phyloP scores from a whole-genome alignment of 2,113 vertebrate genomes.

The Strix aluco region DNA sequence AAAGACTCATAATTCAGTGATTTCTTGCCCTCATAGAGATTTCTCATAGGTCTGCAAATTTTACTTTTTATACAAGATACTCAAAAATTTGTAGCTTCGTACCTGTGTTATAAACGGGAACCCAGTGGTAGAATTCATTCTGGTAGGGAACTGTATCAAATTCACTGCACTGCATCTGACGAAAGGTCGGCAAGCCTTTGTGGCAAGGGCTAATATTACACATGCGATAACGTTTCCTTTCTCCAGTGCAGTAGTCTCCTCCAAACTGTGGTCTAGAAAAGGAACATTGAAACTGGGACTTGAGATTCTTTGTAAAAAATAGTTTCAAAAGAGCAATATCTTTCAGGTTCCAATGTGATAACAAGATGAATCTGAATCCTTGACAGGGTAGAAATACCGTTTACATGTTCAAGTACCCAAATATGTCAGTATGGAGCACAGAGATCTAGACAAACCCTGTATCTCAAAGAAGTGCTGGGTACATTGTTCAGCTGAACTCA shows the following conservation, averaged over 20 bases:
- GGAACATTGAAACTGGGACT: background rate
- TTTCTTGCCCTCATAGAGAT: background rate
- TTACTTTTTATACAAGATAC: background rate
- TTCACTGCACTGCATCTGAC: conserved; percentile 98
- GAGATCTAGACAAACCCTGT: background rate
- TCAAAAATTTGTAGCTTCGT: background rate
- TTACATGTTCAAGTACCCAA: background rate
- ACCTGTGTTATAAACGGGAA: conserved; percentile 86
- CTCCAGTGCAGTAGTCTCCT: conserved; percentile 94
- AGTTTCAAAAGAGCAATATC: background rate
- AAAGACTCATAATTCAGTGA: background rate
- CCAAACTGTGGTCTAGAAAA: conserved; percentile 89
- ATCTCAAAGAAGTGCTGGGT: background rate
- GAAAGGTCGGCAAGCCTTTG: conserved; percentile 81
- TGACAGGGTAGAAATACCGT: background rate
- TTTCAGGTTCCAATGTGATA: background rate
- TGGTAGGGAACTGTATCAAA: conserved; percentile 94
- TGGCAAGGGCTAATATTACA: conserved; percentile 87
- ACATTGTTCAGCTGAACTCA: background rate
- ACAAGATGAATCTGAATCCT: background rate
- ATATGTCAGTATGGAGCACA: background rate
- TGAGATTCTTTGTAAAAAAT: background rate
- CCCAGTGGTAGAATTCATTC: conserved; percentile 91
- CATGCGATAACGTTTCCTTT: conserved; percentile 90
- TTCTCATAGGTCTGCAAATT: background rate